A percentile compares a stretch with the other conserved stretches of the same genome.
Conservation (phyloP, 2,797 vertebrate species). For the Pitangus sulphuratus region DNA sequence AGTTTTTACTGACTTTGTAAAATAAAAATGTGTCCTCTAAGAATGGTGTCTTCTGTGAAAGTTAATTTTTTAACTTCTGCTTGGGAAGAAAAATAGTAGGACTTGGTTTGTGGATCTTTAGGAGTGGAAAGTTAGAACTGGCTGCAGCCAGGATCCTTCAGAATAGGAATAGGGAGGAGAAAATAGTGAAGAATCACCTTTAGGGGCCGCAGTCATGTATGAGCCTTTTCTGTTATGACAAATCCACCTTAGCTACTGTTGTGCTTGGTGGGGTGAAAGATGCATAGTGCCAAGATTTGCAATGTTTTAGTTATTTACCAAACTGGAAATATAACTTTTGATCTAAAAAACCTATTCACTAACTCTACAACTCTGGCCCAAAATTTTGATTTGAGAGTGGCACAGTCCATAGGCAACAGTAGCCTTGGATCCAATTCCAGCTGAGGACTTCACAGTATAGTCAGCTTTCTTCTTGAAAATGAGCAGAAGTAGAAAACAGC, state of each 20-base stretch:
- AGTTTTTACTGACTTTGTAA: background rate
- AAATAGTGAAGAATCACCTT: background rate
- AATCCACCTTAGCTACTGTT: background rate
- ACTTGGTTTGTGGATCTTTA: background rate
- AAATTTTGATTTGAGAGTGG: background rate
- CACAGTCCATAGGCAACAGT: background rate
- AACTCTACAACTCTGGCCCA: background rate
- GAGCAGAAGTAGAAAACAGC: background rate
- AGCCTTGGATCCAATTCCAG: background rate
- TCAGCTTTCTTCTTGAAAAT: background rate
- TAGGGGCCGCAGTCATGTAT: background rate
- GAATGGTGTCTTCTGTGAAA: background rate
- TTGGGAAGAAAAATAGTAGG: background rate
- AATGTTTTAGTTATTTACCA: background rate
- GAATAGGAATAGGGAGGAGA: background rate
- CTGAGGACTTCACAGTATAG: background rate
- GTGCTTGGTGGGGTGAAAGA: background rate
- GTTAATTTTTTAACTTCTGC: background rate
- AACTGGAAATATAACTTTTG: background rate
- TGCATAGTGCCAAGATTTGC: background rate
- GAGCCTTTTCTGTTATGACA: background rate
- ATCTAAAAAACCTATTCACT: background rate
- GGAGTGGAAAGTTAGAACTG: background rate
- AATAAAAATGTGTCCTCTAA: background rate
- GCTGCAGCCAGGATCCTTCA: background rate